Evolutionary conservation across 1,140 invertebrate genomes (phyloP), one percentile per base, ranked within the genome.

Genomic region (Antheraea mylitta): DNA sequence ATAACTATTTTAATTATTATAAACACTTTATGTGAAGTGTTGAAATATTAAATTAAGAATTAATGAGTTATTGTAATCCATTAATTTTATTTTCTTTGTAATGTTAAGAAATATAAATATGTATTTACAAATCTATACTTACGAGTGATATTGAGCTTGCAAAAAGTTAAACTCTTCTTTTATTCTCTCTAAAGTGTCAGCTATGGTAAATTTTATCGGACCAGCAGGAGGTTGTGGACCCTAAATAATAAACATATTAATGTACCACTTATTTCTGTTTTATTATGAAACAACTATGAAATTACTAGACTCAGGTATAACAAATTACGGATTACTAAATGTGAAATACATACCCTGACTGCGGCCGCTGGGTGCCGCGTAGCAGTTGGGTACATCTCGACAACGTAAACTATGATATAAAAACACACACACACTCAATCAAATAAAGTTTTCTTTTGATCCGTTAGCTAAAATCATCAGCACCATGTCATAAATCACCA

Each of bases 111-210:
- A 53, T n/a, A 53, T 13, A 53, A n/a, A 7, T 58, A n/a, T 18
- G 53, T 64, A 19, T 58, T 30, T 4, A 16, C 13, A 22, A 22
- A 22, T 18, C 60, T 45, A 71, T 72, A 96, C 96, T 98, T 94
- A 99, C 98, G 97, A 97, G 93, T 99, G 98, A 94, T 98, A 99
- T 94, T 99, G 98, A 73, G 98, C 97, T 94, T 99, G 98, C 77
- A 99, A 95, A 94, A 99, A 99, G 94, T 98, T 98, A 93, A 99
- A 99, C 94, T 99, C 98, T 93, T 99, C 98, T 94, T 99, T 99
- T 89, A 99, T 99, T 84, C 98, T 95, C 93, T 99, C 98, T 93
- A 98, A 97, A 80, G 97, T 98, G 92, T 99, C 98, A 59, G 96
- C 96, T 84, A 99, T 96, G 70, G 98, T 99, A 93, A 99, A 99